Conservation (phyloP, 2,113 vertebrate species). For the western clawed frog (Xenopus tropicalis) region UCB_Xtro_10.0 CM004447.2:98568001-98568500, state of each 20-base stretch:
- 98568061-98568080: no score
- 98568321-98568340: not conserved
- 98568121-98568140: no score
- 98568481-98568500: slow-evolving; percentile 13
- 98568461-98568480: slow-evolving; percentile 22
- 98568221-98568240: slow-evolving; percentile 13
- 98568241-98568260: slow-evolving; percentile 21
- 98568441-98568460: slow-evolving; percentile 10
- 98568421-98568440: no score
- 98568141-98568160: no score
- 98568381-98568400: slow-evolving; percentile 26
- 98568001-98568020: no score
- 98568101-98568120: no score
- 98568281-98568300: not conserved
- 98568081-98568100: no score
- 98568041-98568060: no score
- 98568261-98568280: not conserved
- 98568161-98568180: no score
- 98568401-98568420: not conserved
- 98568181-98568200: slow-evolving; percentile 11
- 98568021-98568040: no score
- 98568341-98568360: slow-evolving; percentile 2
- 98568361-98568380: not conserved
- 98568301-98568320: not conserved
- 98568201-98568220: slow-evolving; percentile 17